Evolutionary conservation across 2,113 vertebrate species (phyloP).

Genomic region (Butorides virescens): DNA sequence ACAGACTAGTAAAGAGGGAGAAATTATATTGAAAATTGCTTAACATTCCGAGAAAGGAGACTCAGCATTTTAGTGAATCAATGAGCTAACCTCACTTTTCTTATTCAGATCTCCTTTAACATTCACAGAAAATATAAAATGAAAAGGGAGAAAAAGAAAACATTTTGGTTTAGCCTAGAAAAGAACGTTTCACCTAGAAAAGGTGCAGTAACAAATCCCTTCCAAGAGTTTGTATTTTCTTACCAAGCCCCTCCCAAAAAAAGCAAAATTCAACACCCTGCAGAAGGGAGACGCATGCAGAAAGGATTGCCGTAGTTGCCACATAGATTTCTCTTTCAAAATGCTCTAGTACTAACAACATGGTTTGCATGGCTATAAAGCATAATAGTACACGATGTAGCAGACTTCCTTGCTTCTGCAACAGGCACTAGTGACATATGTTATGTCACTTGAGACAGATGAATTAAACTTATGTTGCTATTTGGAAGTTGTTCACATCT

Average conservation of each 20-base stretch:
- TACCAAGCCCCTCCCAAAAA: neutral
- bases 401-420: constrained; percentile 6
- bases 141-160: neutral
- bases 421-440: constrained; percentile 34
- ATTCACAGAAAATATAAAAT: neutral
- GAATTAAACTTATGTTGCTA: constrained; percentile 55
- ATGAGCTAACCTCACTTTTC: neutral
- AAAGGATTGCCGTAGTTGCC: neutral
- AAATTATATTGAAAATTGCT: neutral
- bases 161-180: neutral
- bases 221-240: neutral
- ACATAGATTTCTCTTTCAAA: neutral
- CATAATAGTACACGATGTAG: neutral
- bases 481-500: constrained; percentile 60
- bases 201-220: neutral
- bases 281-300: neutral
- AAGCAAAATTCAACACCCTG: neutral
- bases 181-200: neutral
- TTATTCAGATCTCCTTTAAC: neutral
- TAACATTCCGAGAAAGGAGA: neutral
- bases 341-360: neutral
- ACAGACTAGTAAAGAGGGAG: neutral
- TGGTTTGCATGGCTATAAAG: neutral
- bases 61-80: neutral
- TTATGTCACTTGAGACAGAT: constrained; percentile 59